A percentile compares a stretch with the other conserved stretches of the same genome.
phyloP scores from a whole-genome alignment of 2,797 vertebrate species.

The Microctenopoma stevenorrisi region DNA sequence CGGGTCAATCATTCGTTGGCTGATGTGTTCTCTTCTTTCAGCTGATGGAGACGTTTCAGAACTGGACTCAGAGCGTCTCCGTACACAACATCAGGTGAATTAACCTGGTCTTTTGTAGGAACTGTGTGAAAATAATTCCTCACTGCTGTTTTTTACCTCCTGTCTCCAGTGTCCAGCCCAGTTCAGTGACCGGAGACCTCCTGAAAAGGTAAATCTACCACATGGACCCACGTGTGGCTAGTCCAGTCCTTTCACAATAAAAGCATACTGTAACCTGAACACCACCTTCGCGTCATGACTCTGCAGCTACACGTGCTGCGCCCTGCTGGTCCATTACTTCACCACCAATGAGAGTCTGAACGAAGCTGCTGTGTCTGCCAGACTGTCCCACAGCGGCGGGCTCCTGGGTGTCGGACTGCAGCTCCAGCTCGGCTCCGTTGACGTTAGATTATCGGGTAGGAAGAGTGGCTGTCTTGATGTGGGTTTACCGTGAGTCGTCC shows the following conservation, averaged over 20 bases:
- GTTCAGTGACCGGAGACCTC: neutral
- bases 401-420: conserved; percentile 73
- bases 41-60: conserved; percentile 91
- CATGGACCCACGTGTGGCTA: no score
- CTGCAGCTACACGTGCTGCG: conserved; percentile 84
- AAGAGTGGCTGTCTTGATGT: no score
- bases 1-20: no score
- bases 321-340: conserved; percentile 86
- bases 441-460: conserved; percentile 60
- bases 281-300: no score
- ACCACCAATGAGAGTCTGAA: conserved; percentile 83
- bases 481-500: neutral
- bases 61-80: conserved; percentile 89
- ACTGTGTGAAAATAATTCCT: neutral
- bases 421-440: conserved; percentile 42
- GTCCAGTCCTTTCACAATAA: no score
- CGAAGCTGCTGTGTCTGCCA: conserved; percentile 79
- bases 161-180: conserved; percentile 52
- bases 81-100: conserved; percentile 89
- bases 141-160: neutral
- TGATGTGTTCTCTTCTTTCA: conserved; percentile 79
- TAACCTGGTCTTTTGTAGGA: neutral
- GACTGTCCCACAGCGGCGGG: conserved; percentile 71
- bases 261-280: no score
- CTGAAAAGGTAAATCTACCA: conserved; percentile 45